phyloP scores from a whole-genome alignment of 53 echinoderm and acorn worm species.

The Holothuria leucospilota region DNA sequence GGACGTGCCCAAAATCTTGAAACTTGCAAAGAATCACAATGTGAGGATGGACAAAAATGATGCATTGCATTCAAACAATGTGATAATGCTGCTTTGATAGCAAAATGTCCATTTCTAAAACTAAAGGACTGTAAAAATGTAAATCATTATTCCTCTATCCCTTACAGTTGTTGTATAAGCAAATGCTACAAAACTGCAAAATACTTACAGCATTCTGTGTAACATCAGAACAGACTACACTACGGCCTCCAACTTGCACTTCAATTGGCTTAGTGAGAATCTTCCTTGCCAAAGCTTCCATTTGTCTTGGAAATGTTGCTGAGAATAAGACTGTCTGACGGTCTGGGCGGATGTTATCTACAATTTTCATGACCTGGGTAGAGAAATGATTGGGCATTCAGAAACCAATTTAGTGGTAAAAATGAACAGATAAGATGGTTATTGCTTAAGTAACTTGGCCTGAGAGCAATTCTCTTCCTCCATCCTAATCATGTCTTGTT shows the following conservation, averaged over 20 bases:
- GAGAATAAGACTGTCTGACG: constrained; percentile 97
- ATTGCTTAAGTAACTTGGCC: background rate
- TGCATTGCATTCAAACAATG: no score
- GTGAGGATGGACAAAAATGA: no score
- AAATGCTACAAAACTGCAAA: no score
- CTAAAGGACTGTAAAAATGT: background rate
- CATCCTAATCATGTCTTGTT: no score
- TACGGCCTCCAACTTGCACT: constrained; percentile 92
- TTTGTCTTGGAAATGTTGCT: constrained; percentile 87
- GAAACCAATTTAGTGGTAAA: no score
- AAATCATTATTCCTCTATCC: background rate
- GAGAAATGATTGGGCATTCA: no score
- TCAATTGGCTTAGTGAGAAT: constrained; percentile 97
- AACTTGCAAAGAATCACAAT: no score
- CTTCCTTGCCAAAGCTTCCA: constrained; percentile 92
- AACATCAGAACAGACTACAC: constrained; percentile 94
- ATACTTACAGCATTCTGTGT: constrained; percentile 87
- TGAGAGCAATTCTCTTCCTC: no score
- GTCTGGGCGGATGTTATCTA: constrained; percentile 97
- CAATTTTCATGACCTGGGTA: constrained; percentile 92
- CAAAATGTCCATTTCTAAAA: no score
- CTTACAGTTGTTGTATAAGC: background rate
- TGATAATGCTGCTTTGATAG: no score
- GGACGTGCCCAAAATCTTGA: no score
- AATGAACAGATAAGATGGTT: no score